Evolutionary conservation across 2,113 vertebrate genomes (phyloP).

Genomic region (Sinocyclocheilus grahami): DNA sequence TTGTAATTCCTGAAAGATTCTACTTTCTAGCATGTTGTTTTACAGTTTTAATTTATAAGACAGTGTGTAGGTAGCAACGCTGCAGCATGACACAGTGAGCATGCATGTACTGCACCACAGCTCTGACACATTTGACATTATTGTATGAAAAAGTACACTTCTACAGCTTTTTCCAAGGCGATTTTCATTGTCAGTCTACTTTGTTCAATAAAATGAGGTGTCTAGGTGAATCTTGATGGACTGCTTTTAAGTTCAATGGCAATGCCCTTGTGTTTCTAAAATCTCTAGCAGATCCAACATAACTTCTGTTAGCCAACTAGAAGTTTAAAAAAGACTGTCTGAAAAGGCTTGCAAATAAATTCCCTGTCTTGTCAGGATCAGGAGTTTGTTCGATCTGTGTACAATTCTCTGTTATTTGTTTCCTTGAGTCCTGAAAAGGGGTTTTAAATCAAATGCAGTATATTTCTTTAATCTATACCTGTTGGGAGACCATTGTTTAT

Average conservation of each 20-base stretch:
- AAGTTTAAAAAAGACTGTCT: background rate
- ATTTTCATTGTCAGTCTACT: conserved; percentile 28
- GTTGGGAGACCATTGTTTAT: background rate
- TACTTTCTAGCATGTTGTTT: background rate
- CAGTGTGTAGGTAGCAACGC: background rate
- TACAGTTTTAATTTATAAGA: background rate
- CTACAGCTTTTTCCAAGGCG: background rate
- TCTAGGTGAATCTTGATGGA: conserved; percentile 17
- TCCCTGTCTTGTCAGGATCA: background rate
- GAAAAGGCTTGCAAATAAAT: conserved; percentile 13
- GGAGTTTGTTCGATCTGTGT: background rate
- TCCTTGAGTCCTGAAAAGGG: background rate
- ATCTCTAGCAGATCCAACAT: background rate
- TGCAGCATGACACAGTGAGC: background rate
- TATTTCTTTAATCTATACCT: background rate
- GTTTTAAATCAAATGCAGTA: background rate
- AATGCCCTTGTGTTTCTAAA: conserved; percentile 1
- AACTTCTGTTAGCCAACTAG: background rate
- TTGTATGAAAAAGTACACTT: background rate
- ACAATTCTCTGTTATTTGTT: background rate
- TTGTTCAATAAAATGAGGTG: conserved; percentile 9
- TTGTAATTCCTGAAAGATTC: background rate
- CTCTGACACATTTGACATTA: background rate
- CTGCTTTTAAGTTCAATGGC: background rate
- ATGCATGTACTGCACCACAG: background rate